Evolutionary conservation across 2,888 invertebrate genomes (phyloP).

Genomic region (Metellina segmentata): DNA sequence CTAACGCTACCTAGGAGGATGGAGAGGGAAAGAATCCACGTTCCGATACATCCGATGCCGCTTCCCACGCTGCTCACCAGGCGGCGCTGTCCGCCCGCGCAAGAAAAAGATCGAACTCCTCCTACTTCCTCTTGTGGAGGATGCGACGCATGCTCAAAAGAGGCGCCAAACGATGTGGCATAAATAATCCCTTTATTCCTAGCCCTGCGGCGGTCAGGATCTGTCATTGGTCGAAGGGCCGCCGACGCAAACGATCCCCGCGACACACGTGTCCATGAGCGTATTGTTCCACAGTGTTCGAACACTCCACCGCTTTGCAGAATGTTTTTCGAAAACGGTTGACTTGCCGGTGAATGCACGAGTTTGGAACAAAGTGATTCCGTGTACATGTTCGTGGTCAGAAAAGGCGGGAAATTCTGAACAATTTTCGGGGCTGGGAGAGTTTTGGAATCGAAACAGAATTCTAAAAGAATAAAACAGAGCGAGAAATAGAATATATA

Average conservation of each 20-base stretch:
- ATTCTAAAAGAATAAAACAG: no score
- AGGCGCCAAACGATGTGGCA: conserved; percentile 67
- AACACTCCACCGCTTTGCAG: conserved; percentile 10
- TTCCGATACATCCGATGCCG: conserved; percentile 47
- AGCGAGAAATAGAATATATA: no score
- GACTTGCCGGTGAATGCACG: background rate
- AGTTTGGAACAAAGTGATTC: background rate
- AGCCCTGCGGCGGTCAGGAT: conserved; percentile 74
- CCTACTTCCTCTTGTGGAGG: conserved; percentile 66
- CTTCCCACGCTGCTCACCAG: conserved; percentile 43
- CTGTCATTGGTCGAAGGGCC: conserved; percentile 73
- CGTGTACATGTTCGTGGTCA: background rate
- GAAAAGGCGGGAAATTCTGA: conserved; percentile 34
- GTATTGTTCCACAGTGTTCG: conserved; percentile 7
- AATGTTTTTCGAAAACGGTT: background rate
- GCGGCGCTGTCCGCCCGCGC: conserved; percentile 44
- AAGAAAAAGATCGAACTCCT: conserved; percentile 73
- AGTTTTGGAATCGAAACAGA: no score
- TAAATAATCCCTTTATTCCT: conserved; percentile 75
- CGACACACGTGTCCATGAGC: conserved; percentile 63
- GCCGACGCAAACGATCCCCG: conserved; percentile 71
- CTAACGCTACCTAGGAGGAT: conserved; percentile 45
- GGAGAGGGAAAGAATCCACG: conserved; percentile 37
- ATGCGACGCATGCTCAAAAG: conserved; percentile 57
- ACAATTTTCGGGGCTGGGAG: no score